Evolutionary conservation across 1,140 invertebrate genomes (phyloP), one percentile per base, ranked within the genome.

Genomic region (Drosophila jambulina): DNA sequence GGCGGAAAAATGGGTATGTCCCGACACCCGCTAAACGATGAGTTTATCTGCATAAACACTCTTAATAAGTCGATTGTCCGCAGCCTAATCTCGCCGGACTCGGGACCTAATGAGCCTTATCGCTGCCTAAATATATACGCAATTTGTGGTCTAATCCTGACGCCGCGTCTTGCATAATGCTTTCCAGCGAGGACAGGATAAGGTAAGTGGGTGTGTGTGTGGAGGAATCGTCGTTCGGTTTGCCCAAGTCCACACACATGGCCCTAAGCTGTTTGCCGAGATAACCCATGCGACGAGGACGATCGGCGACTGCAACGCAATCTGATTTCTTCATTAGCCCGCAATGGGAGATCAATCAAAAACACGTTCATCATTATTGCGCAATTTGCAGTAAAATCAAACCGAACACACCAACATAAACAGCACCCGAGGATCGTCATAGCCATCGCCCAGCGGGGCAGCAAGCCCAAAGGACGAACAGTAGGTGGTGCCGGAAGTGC

Each of bases 41-140:
- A 51, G 80, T 78, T 91, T 91, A 91, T 91, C 90, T 91, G 80
- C 75, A 75, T 86, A 91, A 91, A 91, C 80, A 86, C 85, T 90
- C 82, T 62, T 90, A 91, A 91, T 90, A 91, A 91, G 90, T 91
- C 80, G 82, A 90, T 87, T 87, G 83, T 84, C 71, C 67, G 64
- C 49, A 45, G 9, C 57, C 56, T 87, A 87, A 86, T 86, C 82
- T 86, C 32, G 36, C 27, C 77, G 64, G 64, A n/a, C 58, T 67
- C 46, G 29, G 49, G 21, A 36, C 27, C 78, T 85, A 85, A 85
- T 85, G 82, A 85, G 57, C 54, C 29, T 70, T 54, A 78, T 85
- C 75, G 78, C 17, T 63, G 17, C 38, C 45, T 60, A 68, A 61
- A 65, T 74, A 85, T 83, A 69, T 70, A 84, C 56, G 80, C 77